Evolutionary conservation across 1,140 invertebrate genomes (phyloP).

Genomic region (Neodiprion pinetum): DNA sequence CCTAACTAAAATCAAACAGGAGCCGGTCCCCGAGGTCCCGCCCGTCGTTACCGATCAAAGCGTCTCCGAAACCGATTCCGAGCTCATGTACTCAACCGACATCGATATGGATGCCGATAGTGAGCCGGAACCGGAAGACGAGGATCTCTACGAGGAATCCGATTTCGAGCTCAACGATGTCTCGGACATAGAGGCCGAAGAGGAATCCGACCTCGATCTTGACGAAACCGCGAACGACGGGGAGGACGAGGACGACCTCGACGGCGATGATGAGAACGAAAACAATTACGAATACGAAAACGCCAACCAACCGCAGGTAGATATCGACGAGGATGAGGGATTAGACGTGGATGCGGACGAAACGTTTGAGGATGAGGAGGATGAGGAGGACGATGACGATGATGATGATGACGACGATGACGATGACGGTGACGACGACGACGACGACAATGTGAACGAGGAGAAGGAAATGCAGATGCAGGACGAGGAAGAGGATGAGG

Average conservation of each 20-base stretch:
- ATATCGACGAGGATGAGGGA: no score
- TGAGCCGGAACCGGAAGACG: slow-evolving; percentile 45
- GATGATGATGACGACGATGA: no score
- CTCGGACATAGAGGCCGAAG: not conserved
- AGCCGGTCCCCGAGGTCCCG: slow-evolving; percentile 52
- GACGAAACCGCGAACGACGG: slow-evolving; percentile 24
- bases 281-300: no score
- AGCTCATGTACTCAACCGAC: not conserved
- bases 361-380: no score
- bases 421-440: no score
- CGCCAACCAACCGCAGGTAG: no score
- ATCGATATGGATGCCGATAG: slow-evolving; percentile 22
- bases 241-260: slow-evolving; percentile 13
- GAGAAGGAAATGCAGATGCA: not conserved
- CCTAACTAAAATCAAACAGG: slow-evolving; percentile 64
- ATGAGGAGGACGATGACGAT: no score
- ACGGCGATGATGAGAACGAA: no score
- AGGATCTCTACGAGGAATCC: slow-evolving; percentile 33
- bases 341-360: no score
- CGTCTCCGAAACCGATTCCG: not conserved
- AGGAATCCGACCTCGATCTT: slow-evolving; percentile 12
- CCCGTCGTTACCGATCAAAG: not conserved
- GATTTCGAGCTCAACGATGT: not conserved
- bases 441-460: not conserved
- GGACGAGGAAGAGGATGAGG: not conserved